These are phyloP conservation scores for Muscicapa comitata DNA, from an alignment of 2,797 vertebrate species.

Conservation along the genomic window DNA sequence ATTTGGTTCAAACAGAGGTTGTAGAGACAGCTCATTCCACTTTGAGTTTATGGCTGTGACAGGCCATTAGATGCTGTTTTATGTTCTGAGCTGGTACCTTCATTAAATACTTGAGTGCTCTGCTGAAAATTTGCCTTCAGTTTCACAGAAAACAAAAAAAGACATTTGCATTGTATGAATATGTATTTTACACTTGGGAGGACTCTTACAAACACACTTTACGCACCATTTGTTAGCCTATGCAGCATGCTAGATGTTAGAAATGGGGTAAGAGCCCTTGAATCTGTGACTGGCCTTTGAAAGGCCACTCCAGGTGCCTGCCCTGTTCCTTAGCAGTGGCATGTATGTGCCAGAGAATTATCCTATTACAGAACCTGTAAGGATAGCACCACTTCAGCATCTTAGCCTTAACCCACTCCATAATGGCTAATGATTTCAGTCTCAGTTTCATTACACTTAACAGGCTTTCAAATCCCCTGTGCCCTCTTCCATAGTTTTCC, in stretches of 20 bases:
- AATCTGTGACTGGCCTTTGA: neutral
- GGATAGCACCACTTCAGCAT: neutral
- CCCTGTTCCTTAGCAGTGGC: neutral
- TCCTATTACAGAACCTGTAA: neutral
- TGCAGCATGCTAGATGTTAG: neutral
- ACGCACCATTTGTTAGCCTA: slow-evolving; percentile 11
- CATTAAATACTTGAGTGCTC: slow-evolving; percentile 8
- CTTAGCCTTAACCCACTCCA: neutral
- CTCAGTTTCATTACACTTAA: neutral
- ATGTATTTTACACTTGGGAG: slow-evolving; percentile 16
- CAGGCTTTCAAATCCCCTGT: neutral
- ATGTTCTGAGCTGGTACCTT: slow-evolving; percentile 31
- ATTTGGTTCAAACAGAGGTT: neutral
- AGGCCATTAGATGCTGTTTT: slow-evolving; percentile 5
- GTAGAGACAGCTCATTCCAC: neutral
- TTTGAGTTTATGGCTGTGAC: neutral
- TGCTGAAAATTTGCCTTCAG: slow-evolving; percentile 17
- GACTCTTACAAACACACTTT: slow-evolving; percentile 17
- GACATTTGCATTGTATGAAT: slow-evolving; percentile 36
- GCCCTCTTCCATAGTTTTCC: neutral
- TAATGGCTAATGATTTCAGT: neutral
- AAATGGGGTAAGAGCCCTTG: neutral
- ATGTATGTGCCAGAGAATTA: neutral
- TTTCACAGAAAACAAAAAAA: slow-evolving; percentile 35
- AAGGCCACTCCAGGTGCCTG: neutral